These are phyloP conservation scores for Alsophila aescularia DNA, from an alignment of 2,888 invertebrate species.

Conservation along the genomic window DNA sequence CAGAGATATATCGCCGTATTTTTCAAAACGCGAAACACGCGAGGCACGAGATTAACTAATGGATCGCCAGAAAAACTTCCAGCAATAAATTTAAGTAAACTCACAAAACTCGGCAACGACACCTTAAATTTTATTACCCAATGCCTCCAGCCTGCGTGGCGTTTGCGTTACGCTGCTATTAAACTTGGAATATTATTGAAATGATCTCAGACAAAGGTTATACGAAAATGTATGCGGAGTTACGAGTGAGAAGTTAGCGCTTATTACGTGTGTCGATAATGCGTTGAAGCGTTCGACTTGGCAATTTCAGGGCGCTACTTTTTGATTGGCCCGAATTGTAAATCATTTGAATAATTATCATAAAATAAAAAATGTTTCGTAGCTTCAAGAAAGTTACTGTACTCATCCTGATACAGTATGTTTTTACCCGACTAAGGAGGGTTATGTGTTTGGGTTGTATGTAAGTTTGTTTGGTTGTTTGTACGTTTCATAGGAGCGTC, in stretches of 20 bases:
- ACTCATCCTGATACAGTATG: no score
- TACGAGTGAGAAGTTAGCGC: constrained; percentile 49
- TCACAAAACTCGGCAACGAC: constrained; percentile 70
- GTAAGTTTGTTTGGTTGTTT: no score
- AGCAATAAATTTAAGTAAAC: constrained; percentile 69
- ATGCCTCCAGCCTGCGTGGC: constrained; percentile 55
- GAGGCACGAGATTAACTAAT: constrained; percentile 67
- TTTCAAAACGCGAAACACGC: constrained; percentile 55
- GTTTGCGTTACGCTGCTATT: constrained; percentile 58
- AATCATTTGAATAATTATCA: background rate
- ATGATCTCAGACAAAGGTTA: constrained; percentile 73
- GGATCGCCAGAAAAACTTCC: constrained; percentile 72
- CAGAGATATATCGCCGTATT: constrained; percentile 50
- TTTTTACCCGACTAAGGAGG: no score
- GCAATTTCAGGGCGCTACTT: constrained; percentile 23
- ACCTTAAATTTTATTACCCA: constrained; percentile 76
- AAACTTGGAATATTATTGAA: constrained; percentile 79
- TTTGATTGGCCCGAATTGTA: constrained; percentile 36
- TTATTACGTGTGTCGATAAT: constrained; percentile 51
- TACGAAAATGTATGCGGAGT: constrained; percentile 58
- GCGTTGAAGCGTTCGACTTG: constrained; percentile 37
- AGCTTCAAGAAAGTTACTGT: background rate
- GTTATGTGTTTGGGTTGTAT: no score
- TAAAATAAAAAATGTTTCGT: background rate
- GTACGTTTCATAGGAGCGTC: no score